Base-by-base conservation (phyloP, 2,797 vertebrate species). In the Eulemur rubriventer region DNA sequence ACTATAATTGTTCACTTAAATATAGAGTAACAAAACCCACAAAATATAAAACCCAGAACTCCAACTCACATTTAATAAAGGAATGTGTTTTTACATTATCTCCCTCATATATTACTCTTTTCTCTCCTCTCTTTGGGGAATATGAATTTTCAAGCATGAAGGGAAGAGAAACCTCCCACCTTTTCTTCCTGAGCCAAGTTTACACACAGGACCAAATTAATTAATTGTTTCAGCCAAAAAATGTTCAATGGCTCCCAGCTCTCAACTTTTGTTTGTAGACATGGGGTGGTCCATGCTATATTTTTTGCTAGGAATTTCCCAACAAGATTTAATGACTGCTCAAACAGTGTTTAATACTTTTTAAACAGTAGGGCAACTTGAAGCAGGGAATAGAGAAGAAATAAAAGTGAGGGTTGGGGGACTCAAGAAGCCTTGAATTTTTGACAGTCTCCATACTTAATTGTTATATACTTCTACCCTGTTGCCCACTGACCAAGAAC, bases 291-390 rank as follows among this genome's bases (percentile, higher is more conserved):
- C 55, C 30, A 26, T 26, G 76, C 76, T 35, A 2, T 55, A 79
- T 55, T 79, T 79, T 50, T 79, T 79, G n/a, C 50, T 79, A 50
- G 63, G 83, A 92, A 73, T 63, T 70, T 48, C 52, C 55, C 46
- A 79, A 14, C 10, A 94, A 90, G 35, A 83, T 73, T 84, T 92
- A 87, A 76, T 33, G 50, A 83, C 41, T 75, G 78, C 43, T 94
- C 75, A 70, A 69, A 75, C 18, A 57, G n/a, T 35, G 41, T 76
- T 80, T 96, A 76, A 96, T 92, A 83, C 65, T 73, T 92, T 55
- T 17, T 57, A 95, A 95, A 57, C 14, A 70, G 7, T 59, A 33
- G 16, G 46, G 38, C 1, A 18, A 59, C 7, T 70, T 82, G 38
- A 48, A 24, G n/a, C 16, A 93, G 46, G 1, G 30, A 72, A 8